Base-by-base conservation (phyloP, 1,140 invertebrate species). In the Apis cerana region DNA sequence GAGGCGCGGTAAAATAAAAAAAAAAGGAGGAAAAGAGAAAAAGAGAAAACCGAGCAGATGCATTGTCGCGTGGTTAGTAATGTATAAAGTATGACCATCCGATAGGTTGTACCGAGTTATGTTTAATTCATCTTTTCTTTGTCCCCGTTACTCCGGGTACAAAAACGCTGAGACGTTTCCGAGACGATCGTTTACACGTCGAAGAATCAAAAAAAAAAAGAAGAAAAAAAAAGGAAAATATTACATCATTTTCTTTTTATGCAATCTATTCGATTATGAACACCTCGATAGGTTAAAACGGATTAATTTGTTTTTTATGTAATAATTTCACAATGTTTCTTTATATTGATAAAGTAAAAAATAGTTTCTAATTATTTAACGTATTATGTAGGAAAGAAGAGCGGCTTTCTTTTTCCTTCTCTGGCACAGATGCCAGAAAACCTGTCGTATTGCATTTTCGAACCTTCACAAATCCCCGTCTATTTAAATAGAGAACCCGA, bases 121-220 rank as follows among this genome's bases (percentile, higher is more conserved):
- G 78, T 80, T 80, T 80, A 80, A 80, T 80, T 80, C 78, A 80
- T 80, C 23, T n/a, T 74, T 48, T 33, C 69, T 80, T 80, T 80
- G 69, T 80, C 69, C 69, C 58, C 64, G 78, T 80, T 74, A 80
- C 54, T 58, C 27, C 48, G 50, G 50, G 48, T 54, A 72, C 78
- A 80, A 64, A 80, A 48, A 27, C 58, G 27, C 7, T 0, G 33
- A 43, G 33, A 72, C 21, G 59, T 72, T 80, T 62, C 7, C 43
- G 54, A n/a, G 43, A 58, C n/a, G 67, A 56, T 50, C 54, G 23
- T 27, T 43, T 43, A 43, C 33, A 43, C 33, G 58, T 11, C 56
- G 54, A n/a, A 59, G 69, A 74, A 62, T 12, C 27, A 64, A 48
- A 78, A 33, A 33, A 4, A 33, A 33, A 3, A 33, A 33, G 2